Percentiles rank a stretch among this genome's conserved stretches.
Conservation (phyloP, 2,888 invertebrate genomes). For the Phymatocera aterrima region DNA sequence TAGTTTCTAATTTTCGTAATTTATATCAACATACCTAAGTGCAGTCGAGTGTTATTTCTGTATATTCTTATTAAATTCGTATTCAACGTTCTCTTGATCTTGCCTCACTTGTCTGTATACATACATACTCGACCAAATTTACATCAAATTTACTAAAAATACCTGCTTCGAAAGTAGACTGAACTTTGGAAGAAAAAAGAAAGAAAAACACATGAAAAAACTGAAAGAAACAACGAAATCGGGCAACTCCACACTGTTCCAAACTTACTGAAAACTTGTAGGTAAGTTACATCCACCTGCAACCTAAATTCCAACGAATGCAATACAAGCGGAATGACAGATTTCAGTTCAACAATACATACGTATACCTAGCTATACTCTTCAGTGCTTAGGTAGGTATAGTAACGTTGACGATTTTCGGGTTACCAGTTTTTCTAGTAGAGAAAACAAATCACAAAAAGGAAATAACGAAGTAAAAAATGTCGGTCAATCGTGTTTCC, state of each 20-base stretch:
- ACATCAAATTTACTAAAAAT: too few species aligned
- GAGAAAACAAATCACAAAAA: conserved; percentile 46
- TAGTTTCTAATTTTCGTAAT: too few species aligned
- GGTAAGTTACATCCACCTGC: not conserved
- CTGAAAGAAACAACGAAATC: not conserved
- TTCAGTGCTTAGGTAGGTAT: too few species aligned
- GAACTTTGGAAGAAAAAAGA: not conserved
- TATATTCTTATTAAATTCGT: too few species aligned
- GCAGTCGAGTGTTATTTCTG: too few species aligned
- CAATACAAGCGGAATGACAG: not conserved
- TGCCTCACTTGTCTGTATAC: too few species aligned
- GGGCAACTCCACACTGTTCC: too few species aligned
- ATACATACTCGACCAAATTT: too few species aligned
- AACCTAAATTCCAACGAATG: not conserved
- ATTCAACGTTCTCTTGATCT: too few species aligned
- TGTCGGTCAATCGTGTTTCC: conserved; percentile 38
- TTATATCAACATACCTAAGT: too few species aligned
- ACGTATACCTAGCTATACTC: not conserved
- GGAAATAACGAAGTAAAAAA: conserved; percentile 42
- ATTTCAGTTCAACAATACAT: conserved; percentile 11
- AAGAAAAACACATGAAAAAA: not conserved
- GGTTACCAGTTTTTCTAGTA: conserved; percentile 49
- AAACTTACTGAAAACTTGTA: too few species aligned
- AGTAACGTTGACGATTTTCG: not conserved
- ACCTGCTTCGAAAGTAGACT: not conserved